phyloP scores from a whole-genome alignment of 1,140 invertebrate species.

The Cyphomyrmex costatus region DNA sequence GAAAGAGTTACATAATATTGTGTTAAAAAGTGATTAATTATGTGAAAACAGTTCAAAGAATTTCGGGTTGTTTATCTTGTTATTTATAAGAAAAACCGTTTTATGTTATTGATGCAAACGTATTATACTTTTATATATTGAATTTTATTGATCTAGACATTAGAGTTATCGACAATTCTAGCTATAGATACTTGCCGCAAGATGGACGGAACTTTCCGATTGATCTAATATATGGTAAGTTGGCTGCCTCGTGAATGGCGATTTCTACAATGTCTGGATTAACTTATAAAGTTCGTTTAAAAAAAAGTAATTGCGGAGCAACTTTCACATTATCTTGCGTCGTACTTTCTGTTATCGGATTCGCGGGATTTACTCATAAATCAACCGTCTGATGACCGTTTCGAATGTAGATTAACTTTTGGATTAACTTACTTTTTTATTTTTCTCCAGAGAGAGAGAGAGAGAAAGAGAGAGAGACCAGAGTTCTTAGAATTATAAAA shows the following conservation, averaged over 20 bases:
- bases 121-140: too few species aligned
- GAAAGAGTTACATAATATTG: neutral
- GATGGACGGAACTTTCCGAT: too few species aligned
- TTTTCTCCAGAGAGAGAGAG: too few species aligned
- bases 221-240: too few species aligned
- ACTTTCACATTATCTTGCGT: slow-evolving; percentile 43
- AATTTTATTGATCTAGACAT: too few species aligned
- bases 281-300: neutral
- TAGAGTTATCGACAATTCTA: too few species aligned
- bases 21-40: neutral
- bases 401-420: too few species aligned
- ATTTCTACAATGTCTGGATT: slow-evolving; percentile 47
- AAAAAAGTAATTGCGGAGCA: neutral
- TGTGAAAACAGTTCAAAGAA: neutral
- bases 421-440: too few species aligned
- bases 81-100: slow-evolving; percentile 62
- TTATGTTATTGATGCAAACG: too few species aligned
- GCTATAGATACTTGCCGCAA: too few species aligned
- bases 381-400: neutral
- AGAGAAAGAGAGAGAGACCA: too few species aligned
- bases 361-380: neutral
- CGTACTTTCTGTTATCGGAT: neutral
- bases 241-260: slow-evolving; percentile 13
- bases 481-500: too few species aligned
- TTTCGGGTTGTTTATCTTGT: neutral